A percentile compares a stretch with the other conserved stretches of the same genome.
Evolutionary conservation across 1,140 invertebrate genomes (phyloP).

Genomic region (Zaprionus capensis): DNA sequence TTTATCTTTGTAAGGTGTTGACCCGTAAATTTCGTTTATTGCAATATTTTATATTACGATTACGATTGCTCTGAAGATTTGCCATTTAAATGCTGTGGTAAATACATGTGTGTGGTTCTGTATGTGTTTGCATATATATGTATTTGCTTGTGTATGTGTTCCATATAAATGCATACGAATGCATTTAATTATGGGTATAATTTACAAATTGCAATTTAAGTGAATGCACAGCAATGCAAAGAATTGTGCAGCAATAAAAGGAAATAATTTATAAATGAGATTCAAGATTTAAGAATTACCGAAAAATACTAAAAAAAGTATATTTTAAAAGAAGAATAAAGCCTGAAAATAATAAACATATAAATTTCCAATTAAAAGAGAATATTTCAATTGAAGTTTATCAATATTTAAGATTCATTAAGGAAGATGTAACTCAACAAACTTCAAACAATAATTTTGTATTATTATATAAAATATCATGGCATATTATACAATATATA

Average conservation of each 20-base stretch:
- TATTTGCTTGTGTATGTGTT: not conserved
- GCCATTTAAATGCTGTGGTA: constrained; percentile 25
- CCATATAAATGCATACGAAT: not conserved
- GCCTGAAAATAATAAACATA: too few relatives aligned
- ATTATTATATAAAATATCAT: too few relatives aligned
- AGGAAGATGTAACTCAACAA: too few relatives aligned
- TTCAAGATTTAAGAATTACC: not conserved
- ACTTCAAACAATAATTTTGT: rapidly evolving
- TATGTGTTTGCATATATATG: not conserved
- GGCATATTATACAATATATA: too few relatives aligned
- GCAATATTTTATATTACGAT: constrained; percentile 50
- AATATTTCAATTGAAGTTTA: too few relatives aligned
- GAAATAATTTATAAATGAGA: not conserved
- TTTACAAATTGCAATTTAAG: constrained; percentile 36
- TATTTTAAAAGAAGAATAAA: too few relatives aligned
- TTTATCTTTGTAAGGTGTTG: constrained; percentile 45
- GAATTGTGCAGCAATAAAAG: constrained; percentile 4
- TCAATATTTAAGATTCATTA: too few relatives aligned
- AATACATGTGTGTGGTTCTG: constrained; percentile 9
- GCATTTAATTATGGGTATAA: constrained; percentile 19
- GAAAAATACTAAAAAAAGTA: too few relatives aligned
- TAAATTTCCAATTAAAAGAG: too few relatives aligned
- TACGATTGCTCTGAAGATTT: constrained; percentile 39
- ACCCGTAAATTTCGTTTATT: constrained; percentile 69
- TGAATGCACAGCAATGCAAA: constrained; percentile 16